Conservation (phyloP, 2,113 vertebrate species). For the Okapia johnstoni region DNA sequence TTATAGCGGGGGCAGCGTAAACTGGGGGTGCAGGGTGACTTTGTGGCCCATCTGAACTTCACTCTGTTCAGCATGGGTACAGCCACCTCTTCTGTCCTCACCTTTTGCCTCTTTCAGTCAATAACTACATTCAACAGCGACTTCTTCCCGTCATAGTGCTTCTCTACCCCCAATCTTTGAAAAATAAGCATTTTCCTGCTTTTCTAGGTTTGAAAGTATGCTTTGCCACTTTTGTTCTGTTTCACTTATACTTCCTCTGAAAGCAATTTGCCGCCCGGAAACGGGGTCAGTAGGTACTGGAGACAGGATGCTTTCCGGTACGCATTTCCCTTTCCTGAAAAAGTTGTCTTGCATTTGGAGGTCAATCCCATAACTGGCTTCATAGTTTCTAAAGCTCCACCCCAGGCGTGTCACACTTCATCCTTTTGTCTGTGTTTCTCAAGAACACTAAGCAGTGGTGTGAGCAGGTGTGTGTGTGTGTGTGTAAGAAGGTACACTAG, state of each 20-base stretch:
- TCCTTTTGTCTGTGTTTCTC: neutral
- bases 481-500: neutral
- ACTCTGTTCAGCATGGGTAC: neutral
- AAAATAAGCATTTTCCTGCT: neutral
- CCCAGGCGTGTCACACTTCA: accelerated
- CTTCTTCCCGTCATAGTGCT: neutral
- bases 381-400: neutral
- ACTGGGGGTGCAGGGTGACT: neutral
- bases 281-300: neutral
- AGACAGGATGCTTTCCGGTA: neutral
- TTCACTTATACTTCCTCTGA: neutral
- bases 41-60: neutral
- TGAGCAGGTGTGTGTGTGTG: neutral
- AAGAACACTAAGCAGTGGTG: neutral
- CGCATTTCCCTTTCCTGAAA: neutral
- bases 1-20: accelerated
- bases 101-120: neutral
- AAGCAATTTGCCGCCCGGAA: neutral
- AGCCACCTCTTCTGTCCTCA: neutral
- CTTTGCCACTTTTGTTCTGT: neutral
- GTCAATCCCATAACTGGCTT: neutral
- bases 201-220: neutral
- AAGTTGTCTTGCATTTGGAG: neutral
- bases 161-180: neutral
- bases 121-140: neutral